Percentiles rank a stretch among this genome's conserved stretches.
Evolutionary conservation across 2,888 invertebrate genomes (phyloP).

Genomic region (Drosophila conformis): DNA sequence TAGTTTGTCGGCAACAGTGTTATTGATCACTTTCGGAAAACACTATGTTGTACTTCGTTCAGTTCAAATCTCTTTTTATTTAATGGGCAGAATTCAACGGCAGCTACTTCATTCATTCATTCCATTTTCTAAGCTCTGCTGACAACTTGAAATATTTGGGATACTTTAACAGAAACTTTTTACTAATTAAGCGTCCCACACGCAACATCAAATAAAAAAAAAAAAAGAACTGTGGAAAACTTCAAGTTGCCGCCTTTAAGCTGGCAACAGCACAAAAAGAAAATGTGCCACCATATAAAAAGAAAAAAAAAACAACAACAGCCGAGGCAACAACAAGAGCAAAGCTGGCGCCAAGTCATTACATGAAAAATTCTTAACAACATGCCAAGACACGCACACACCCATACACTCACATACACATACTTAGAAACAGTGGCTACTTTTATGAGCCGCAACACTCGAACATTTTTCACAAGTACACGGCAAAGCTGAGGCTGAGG

Average conservation of each 20-base stretch:
- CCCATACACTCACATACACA: slow-evolving; percentile 4
- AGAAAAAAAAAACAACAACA: background rate
- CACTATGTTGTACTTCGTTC: background rate
- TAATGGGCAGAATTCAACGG: background rate
- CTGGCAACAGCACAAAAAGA: slow-evolving; percentile 29
- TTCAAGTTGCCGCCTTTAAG: slow-evolving; percentile 53
- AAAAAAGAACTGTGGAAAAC: slow-evolving; percentile 41
- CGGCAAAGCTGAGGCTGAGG: slow-evolving; percentile 21
- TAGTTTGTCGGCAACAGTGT: background rate
- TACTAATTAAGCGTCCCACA: slow-evolving; percentile 68
- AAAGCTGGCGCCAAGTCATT: slow-evolving; percentile 72
- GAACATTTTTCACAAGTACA: slow-evolving; percentile 60
- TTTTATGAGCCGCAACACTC: slow-evolving; percentile 63
- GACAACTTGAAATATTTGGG: slow-evolving; percentile 60
- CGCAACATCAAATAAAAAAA: slow-evolving; percentile 31
- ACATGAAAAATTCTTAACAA: slow-evolving; percentile 65
- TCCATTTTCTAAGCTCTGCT: slow-evolving; percentile 40
- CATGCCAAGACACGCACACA: slow-evolving; percentile 50
- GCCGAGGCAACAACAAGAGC: slow-evolving; percentile 36
- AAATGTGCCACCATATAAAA: slow-evolving; percentile 50
- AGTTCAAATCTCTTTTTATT: background rate
- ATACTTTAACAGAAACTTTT: slow-evolving; percentile 53
- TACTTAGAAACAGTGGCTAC: slow-evolving; percentile 48
- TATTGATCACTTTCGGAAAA: background rate
- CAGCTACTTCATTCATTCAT: slow-evolving; percentile 12